Conservation (phyloP, 2,113 vertebrate genomes). For the Poecilia latipinna region DNA sequence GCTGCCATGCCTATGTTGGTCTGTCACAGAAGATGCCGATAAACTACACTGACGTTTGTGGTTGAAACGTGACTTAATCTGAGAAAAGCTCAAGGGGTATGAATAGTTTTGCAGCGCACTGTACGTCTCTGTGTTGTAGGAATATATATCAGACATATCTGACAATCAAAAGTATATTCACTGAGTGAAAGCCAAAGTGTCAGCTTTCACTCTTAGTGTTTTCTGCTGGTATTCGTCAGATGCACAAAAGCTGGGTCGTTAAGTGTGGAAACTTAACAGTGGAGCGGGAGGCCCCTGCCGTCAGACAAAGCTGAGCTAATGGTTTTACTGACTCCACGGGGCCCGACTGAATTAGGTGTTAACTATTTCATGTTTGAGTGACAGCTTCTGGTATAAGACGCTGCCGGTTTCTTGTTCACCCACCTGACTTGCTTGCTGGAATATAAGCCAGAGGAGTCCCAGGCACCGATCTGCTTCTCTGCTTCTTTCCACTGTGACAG, state of each 20-base stretch:
- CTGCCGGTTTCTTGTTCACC: conserved; percentile 34
- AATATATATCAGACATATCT: not conserved
- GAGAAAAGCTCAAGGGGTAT: not conserved
- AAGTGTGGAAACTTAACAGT: conserved; percentile 3
- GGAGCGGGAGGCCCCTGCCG: conserved; percentile 15
- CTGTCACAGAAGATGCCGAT: not conserved
- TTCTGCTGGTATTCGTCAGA: not conserved
- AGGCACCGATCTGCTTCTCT: conserved; percentile 23
- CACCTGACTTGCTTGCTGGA: conserved; percentile 13
- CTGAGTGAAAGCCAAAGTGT: conserved; percentile 1
- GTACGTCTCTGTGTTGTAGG: not conserved
- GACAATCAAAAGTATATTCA: not conserved
- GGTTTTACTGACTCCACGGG: conserved; percentile 17
- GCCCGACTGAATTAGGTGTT: conserved; percentile 46
- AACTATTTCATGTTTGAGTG: conserved; percentile 49
- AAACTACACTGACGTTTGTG: not conserved
- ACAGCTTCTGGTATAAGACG: conserved; percentile 26
- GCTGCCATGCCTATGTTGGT: too few relatives aligned
- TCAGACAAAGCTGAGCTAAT: conserved; percentile 34
- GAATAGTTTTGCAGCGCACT: not conserved
- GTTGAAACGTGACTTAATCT: not conserved
- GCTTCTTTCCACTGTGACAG: conserved; percentile 25
- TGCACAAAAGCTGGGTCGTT: conserved; percentile 9
- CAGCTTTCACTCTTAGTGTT: conserved; percentile 1
- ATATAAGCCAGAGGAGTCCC: conserved; percentile 18